phyloP scores from a whole-genome alignment of 2,113 vertebrate species.

The Dissostichus mawsoni region DNA sequence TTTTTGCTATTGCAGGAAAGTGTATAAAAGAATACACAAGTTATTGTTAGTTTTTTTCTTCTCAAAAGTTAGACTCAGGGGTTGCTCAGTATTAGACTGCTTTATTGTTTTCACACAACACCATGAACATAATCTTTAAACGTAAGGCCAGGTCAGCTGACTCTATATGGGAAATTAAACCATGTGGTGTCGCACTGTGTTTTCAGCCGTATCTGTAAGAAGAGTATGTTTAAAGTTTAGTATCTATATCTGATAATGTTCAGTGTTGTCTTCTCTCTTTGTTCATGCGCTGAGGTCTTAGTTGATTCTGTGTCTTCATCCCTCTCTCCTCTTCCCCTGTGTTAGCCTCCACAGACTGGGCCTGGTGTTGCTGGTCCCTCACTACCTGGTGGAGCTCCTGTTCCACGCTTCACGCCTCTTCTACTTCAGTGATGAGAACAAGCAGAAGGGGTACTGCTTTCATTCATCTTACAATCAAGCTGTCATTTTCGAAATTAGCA shows the following conservation, averaged over 20 bases:
- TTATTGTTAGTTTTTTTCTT: too few relatives aligned
- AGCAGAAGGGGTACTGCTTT: constrained; percentile 86
- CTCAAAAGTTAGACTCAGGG: background rate
- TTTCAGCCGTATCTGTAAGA: background rate
- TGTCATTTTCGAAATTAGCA: background rate
- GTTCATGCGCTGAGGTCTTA: background rate
- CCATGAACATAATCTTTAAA: background rate
- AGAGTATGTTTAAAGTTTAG: background rate
- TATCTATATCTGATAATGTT: background rate
- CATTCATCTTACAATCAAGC: background rate
- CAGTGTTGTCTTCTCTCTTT: background rate
- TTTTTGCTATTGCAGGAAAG: background rate
- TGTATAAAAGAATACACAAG: background rate
- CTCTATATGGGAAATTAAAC: background rate
- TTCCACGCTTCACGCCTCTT: constrained; percentile 89
- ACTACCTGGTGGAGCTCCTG: constrained; percentile 90
- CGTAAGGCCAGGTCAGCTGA: background rate
- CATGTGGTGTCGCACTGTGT: background rate
- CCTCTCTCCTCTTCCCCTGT: constrained; percentile 9
- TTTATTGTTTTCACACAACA: background rate
- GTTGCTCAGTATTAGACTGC: background rate
- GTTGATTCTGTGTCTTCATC: background rate
- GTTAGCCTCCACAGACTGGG: constrained; percentile 87
- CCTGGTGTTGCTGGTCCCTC: constrained; percentile 87
- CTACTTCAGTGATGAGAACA: constrained; percentile 91